Conservation (phyloP, 37 sponge, comb jelly and placozoan genomes). For the Tethya wilhelma region DNA sequence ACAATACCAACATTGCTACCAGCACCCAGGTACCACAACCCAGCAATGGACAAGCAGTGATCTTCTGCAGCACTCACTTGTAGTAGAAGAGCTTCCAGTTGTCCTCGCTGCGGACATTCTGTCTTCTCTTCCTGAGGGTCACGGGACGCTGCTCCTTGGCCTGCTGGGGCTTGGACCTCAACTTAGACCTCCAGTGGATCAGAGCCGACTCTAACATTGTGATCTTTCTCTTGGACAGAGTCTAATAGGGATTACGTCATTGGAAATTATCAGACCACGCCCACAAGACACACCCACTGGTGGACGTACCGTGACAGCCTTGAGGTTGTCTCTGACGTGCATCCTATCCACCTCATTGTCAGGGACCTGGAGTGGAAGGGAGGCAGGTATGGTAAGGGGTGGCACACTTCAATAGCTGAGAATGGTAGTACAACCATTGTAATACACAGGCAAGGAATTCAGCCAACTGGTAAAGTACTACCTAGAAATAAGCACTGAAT, state of each 20-base stretch:
- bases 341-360: conserved; percentile 83
- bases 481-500: too few species aligned
- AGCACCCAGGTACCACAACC: too few species aligned
- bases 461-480: too few species aligned
- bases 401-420: background rate
- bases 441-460: too few species aligned
- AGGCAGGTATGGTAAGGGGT: background rate
- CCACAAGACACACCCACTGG: too few species aligned
- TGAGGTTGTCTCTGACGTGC: conserved; percentile 94
- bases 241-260: conserved; percentile 20
- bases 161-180: conserved; percentile 73
- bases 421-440: background rate
- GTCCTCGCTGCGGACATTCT: conserved; percentile 82
- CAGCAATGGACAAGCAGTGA: too few species aligned
- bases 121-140: conserved; percentile 84
- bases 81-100: conserved; percentile 97
- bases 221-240: conserved; percentile 49
- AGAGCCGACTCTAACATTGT: conserved; percentile 83
- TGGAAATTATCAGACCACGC: background rate
- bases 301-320: conserved; percentile 62
- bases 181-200: conserved; percentile 91
- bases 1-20: too few species aligned
- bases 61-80: conserved; percentile 71
- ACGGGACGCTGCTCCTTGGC: conserved; percentile 53
- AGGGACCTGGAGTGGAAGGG: conserved; percentile 27